Conservation (phyloP, 2,888 invertebrate genomes). For the Arctia plantaginis region DNA sequence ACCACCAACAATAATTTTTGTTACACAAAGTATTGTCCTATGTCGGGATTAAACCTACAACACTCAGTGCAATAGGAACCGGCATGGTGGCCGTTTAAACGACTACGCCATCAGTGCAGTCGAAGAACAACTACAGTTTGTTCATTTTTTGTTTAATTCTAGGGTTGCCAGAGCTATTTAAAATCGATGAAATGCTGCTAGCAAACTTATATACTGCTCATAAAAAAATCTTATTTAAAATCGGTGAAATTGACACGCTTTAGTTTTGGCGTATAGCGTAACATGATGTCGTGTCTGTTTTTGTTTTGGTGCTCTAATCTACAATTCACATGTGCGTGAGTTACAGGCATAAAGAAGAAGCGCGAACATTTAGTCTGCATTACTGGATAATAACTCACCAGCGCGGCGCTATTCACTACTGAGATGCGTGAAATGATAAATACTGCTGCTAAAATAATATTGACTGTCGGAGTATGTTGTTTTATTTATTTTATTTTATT, state of each 20-base stretch:
- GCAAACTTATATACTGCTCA: not conserved
- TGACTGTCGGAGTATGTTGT: constrained; percentile 27
- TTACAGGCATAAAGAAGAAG: constrained; percentile 75
- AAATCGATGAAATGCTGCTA: too few species aligned
- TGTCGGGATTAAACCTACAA: too few species aligned
- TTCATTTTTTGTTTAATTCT: too few species aligned
- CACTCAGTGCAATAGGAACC: too few species aligned
- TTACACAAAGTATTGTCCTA: too few species aligned
- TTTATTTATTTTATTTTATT: too few species aligned
- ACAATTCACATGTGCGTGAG: constrained; percentile 70
- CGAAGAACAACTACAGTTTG: too few species aligned
- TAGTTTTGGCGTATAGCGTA: not conserved
- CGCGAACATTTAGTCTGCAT: constrained; percentile 78
- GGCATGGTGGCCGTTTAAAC: too few species aligned
- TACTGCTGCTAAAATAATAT: constrained; percentile 56
- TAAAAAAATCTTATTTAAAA: too few species aligned
- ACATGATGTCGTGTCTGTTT: constrained; percentile 4
- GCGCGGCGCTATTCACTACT: constrained; percentile 67
- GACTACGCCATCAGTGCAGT: too few species aligned
- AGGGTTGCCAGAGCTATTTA: too few species aligned
- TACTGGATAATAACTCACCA: constrained; percentile 77
- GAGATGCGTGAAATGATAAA: constrained; percentile 77
- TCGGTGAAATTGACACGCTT: not conserved
- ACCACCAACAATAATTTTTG: too few species aligned
- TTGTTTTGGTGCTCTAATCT: constrained; percentile 15